phyloP scores from a whole-genome alignment of 1,140 invertebrate genomes.

The Nymphalis io region DNA sequence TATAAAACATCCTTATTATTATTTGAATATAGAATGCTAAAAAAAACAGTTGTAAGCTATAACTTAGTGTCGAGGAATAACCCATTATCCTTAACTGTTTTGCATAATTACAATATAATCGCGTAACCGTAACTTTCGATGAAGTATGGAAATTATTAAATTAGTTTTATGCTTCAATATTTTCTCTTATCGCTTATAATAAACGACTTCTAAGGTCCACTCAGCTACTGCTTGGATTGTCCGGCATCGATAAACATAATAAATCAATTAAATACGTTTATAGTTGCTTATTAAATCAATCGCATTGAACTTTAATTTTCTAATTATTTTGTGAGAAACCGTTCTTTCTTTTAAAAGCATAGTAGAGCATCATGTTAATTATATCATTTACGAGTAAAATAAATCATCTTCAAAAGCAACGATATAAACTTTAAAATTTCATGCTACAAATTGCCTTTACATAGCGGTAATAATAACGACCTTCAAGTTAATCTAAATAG shows the following conservation, averaged over 20 bases:
- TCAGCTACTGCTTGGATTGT: conserved; percentile 9
- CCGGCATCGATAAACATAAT: conserved; percentile 5
- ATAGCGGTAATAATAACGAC: not conserved
- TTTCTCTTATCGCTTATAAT: conserved; percentile 36
- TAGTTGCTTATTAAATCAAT: not conserved
- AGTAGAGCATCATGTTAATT: too few relatives aligned
- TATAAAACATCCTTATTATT: not conserved
- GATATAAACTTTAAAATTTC: too few relatives aligned
- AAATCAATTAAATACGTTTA: conserved; percentile 8
- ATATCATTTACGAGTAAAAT: too few relatives aligned
- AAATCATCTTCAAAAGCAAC: too few relatives aligned
- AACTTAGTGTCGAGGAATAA: conserved; percentile 14
- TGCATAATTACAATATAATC: conserved; percentile 38
- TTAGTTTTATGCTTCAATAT: conserved; percentile 33
- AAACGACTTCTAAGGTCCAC: conserved; percentile 17
- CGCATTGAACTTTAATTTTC: not conserved
- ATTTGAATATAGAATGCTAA: not conserved
- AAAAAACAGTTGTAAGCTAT: not conserved
- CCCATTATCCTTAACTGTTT: conserved; percentile 28
- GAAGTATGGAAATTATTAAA: conserved; percentile 34
- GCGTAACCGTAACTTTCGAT: conserved; percentile 28
- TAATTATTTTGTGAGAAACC: not conserved
- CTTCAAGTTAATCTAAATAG: not conserved
- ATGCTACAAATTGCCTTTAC: not conserved
- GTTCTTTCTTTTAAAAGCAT: too few relatives aligned